Evolutionary conservation across 2,888 invertebrate genomes (phyloP).

Genomic region (Cheilosia grossa): DNA sequence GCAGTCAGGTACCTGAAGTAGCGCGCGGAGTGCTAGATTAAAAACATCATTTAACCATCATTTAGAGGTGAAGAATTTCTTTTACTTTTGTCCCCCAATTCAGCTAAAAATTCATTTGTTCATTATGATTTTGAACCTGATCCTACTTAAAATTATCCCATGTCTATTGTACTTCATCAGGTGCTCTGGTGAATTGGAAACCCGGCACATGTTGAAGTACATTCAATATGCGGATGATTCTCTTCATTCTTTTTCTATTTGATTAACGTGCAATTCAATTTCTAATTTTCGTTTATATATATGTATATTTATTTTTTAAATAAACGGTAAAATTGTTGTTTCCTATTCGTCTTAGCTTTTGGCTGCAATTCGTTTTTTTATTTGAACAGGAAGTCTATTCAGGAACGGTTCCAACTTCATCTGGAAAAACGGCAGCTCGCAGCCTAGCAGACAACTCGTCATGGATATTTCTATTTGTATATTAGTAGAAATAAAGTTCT

Average conservation of each 20-base stretch:
- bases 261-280: neutral
- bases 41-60: conserved; percentile 80
- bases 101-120: conserved; percentile 14
- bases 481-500: conserved; percentile 13
- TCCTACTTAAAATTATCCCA: conserved; percentile 87
- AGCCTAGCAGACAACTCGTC: neutral
- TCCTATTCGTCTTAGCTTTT: neutral
- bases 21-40: conserved; percentile 91
- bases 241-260: conserved; percentile 55
- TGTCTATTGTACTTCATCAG: conserved; percentile 99
- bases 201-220: conserved; percentile 99
- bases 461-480: neutral
- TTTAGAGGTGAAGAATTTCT: conserved; percentile 2
- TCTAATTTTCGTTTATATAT: neutral
- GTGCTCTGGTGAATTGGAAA: conserved; percentile 96
- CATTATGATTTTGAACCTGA: conserved; percentile 47
- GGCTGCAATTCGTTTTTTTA: neutral
- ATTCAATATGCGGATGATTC: conserved; percentile 93
- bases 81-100: conserved; percentile 12
- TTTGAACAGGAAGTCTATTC: neutral
- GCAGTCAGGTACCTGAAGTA: conserved; percentile 99
- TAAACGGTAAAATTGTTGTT: neutral
- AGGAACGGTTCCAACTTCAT: neutral
- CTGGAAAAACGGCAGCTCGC: neutral
- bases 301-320: neutral